Evolutionary conservation across 2,797 vertebrate species (phyloP).

Genomic region (Trachurus trachurus): DNA sequence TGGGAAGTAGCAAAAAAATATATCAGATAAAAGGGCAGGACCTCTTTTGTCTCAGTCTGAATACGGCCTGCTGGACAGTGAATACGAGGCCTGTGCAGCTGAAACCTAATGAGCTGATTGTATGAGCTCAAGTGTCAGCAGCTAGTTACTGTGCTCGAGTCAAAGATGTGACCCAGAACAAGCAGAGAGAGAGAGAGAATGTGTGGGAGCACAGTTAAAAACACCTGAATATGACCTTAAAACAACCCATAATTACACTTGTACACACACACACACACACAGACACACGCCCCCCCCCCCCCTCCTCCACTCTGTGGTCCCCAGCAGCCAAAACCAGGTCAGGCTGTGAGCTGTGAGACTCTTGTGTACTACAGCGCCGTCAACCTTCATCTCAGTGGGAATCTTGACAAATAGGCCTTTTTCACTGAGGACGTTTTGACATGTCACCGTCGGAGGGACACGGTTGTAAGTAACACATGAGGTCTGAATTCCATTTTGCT

Average conservation of each 20-base stretch:
- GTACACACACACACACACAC: too few relatives aligned
- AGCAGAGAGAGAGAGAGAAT: conserved; percentile 11
- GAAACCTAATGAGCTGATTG: conserved; percentile 57
- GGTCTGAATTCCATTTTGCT: conserved; percentile 19
- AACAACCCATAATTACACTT: conserved; percentile 38
- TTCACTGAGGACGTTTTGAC: conserved; percentile 21
- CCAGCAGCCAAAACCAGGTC: conserved; percentile 41
- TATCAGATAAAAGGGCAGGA: conserved; percentile 59
- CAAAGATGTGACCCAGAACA: conserved; percentile 37
- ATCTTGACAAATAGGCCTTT: conserved; percentile 1
- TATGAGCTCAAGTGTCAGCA: conserved; percentile 41
- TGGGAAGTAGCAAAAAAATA: conserved; percentile 55
- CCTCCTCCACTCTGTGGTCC: conserved; percentile 9
- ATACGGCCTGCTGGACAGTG: conserved; percentile 46
- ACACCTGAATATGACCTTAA: conserved; percentile 37
- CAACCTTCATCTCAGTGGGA: conserved; percentile 20
- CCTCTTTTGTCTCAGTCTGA: conserved; percentile 62
- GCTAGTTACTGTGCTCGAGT: conserved; percentile 34
- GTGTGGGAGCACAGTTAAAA: conserved; percentile 22
- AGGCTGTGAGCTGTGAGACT: conserved; percentile 11
- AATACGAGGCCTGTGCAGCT: conserved; percentile 47
- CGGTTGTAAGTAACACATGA: conserved; percentile 14
- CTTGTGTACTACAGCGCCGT: background rate
- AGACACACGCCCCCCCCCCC: too few relatives aligned
- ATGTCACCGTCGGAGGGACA: conserved; percentile 7